Percentiles rank a stretch among this genome's conserved stretches.
phyloP scores from a whole-genome alignment of 2,113 vertebrate species.

The Phylloscopus trochilus region DNA sequence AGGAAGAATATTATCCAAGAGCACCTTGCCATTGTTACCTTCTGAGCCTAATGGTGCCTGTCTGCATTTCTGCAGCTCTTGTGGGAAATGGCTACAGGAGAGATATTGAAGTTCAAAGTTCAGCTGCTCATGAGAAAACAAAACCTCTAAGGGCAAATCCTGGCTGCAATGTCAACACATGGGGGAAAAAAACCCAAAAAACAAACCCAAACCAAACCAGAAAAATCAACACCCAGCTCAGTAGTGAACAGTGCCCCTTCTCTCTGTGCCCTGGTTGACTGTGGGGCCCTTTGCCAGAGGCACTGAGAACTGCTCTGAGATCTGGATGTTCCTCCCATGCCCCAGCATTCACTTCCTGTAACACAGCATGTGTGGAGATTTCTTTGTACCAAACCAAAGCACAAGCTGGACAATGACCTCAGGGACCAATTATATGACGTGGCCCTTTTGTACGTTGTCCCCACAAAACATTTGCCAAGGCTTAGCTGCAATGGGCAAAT shows the following conservation, averaged over 20 bases:
- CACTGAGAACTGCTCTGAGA: background rate
- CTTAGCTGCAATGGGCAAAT: background rate
- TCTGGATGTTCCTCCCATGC: background rate
- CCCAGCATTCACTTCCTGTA: fast-evolving
- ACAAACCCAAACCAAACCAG: background rate
- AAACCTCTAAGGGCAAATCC: background rate
- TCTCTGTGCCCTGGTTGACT: fast-evolving
- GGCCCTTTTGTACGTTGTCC: background rate
- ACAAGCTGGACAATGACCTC: background rate
- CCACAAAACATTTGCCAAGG: background rate
- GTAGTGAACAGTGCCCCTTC: background rate
- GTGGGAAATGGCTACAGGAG: background rate
- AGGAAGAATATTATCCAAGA: conserved; percentile 47
- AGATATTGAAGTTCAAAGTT: conserved; percentile 62
- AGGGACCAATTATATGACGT: fast-evolving
- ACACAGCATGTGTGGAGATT: background rate
- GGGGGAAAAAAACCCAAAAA: background rate
- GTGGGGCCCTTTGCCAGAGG: background rate
- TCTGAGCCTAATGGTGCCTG: background rate
- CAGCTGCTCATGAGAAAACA: conserved; percentile 42
- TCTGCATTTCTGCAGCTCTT: background rate
- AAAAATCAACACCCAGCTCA: background rate
- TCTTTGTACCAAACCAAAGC: background rate
- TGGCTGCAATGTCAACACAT: conserved; percentile 6
- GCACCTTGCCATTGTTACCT: conserved; percentile 47